These are phyloP conservation scores for Psilopsiagon aymara DNA, from an alignment of 2,113 vertebrate genomes.

Conservation along the genomic window DNA sequence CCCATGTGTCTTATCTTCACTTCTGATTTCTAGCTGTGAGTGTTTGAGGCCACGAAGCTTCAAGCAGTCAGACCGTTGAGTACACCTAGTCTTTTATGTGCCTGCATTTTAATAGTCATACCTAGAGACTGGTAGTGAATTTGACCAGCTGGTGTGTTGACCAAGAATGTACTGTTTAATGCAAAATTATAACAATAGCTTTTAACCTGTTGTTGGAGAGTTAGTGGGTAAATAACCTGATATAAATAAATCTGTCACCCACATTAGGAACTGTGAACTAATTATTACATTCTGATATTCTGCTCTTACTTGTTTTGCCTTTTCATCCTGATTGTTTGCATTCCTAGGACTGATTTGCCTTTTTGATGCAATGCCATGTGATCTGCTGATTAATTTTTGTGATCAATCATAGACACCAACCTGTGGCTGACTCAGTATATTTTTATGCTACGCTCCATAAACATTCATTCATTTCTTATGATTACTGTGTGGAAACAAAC, in stretches of 20 bases:
- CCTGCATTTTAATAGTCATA: neutral
- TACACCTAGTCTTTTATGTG: neutral
- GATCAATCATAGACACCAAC: slow-evolving; percentile 40
- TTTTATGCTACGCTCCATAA: slow-evolving; percentile 43
- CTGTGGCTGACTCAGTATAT: slow-evolving; percentile 36
- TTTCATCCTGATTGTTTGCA: slow-evolving; percentile 54
- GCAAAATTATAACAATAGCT: neutral
- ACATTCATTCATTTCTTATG: slow-evolving; percentile 58
- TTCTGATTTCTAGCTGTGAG: neutral
- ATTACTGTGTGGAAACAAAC: slow-evolving; percentile 59
- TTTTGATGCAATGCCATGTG: slow-evolving; percentile 63
- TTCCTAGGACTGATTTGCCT: slow-evolving; percentile 66
- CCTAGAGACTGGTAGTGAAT: neutral
- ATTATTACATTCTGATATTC: slow-evolving; percentile 48
- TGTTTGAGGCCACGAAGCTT: neutral
- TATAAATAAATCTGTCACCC: slow-evolving; percentile 43
- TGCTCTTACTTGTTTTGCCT: slow-evolving; percentile 64
- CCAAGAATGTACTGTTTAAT: neutral
- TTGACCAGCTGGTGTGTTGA: neutral
- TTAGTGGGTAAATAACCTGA: slow-evolving; percentile 18
- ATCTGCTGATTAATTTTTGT: slow-evolving; percentile 73
- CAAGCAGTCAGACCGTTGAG: neutral
- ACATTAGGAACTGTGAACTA: slow-evolving; percentile 42
- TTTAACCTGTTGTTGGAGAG: neutral
- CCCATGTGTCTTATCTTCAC: fast-evolving